phyloP scores from a whole-genome alignment of 2,888 invertebrate species.

The Macrosiphum euphorbiae region DNA sequence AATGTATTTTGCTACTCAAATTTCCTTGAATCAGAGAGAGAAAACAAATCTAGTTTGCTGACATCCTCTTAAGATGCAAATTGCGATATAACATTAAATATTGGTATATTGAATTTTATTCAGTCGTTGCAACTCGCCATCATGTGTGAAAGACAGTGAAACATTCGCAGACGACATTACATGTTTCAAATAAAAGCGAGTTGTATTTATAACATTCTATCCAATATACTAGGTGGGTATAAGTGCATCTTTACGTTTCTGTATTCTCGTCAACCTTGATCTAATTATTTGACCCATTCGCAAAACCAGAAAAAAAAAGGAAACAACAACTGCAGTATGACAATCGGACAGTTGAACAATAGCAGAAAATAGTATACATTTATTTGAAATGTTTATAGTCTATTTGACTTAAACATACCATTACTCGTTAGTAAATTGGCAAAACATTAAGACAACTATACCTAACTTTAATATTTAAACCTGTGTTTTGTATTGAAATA shows the following conservation, averaged over 20 bases:
- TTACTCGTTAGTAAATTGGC: not conserved
- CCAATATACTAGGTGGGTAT: not conserved
- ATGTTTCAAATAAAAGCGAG: not conserved
- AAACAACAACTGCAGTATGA: not conserved
- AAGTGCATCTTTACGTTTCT: not conserved
- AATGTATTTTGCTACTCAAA: not conserved
- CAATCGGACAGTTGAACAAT: not conserved
- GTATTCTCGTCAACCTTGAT: conserved; percentile 46
- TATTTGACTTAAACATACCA: not conserved
- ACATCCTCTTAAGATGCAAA: not conserved
- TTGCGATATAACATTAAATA: not conserved
- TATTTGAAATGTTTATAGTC: not conserved
- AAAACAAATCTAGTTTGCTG: not conserved
- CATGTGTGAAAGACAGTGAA: not conserved
- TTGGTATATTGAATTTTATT: not conserved
- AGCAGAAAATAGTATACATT: not conserved
- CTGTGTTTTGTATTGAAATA: not conserved
- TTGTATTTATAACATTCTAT: not conserved
- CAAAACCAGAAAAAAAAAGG: not conserved
- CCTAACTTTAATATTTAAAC: not conserved
- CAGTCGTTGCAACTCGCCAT: not conserved
- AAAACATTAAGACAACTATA: not conserved
- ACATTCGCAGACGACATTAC: not conserved
- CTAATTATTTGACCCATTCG: conserved; percentile 40
- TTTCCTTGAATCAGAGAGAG: not conserved